phyloP scores from a whole-genome alignment of 2,113 vertebrate species.

The Haemorhous mexicanus region DNA sequence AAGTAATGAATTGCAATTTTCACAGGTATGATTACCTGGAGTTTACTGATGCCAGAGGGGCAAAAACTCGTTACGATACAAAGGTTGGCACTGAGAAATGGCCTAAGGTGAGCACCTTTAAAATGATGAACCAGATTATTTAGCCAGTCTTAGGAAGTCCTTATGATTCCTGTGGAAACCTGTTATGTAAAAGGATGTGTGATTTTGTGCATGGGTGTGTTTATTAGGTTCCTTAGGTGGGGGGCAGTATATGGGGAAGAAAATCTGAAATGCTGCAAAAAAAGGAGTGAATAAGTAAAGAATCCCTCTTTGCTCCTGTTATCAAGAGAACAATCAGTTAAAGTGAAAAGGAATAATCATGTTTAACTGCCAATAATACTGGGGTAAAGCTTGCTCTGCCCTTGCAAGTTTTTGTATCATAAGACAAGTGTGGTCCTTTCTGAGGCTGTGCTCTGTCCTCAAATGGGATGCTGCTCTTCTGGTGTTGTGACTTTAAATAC shows the following conservation, averaged over 20 bases:
- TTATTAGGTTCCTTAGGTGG: neutral
- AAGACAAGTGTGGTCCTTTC: neutral
- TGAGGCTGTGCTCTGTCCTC: neutral
- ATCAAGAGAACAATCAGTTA: neutral
- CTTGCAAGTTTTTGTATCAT: neutral
- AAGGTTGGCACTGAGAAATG: conserved; percentile 96
- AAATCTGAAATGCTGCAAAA: neutral
- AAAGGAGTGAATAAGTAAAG: neutral
- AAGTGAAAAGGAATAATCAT: neutral
- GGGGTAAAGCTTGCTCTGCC: neutral
- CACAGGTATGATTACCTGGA: conserved; percentile 96
- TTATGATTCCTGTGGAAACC: neutral
- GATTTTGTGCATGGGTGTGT: neutral
- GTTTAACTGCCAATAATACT: neutral
- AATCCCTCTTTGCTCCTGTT: neutral
- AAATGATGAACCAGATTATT: neutral
- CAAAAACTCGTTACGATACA: conserved; percentile 94
- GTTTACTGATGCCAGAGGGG: conserved; percentile 93
- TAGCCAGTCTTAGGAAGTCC: neutral
- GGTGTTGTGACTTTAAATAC: neutral
- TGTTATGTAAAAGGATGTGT: neutral
- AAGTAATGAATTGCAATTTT: conserved; percentile 54
- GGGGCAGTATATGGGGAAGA: neutral
- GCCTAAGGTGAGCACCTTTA: conserved; percentile 87
- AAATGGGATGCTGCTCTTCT: neutral